Conservation (phyloP, 1,140 invertebrate genomes). For the Lepidurus arcticus region DNA sequence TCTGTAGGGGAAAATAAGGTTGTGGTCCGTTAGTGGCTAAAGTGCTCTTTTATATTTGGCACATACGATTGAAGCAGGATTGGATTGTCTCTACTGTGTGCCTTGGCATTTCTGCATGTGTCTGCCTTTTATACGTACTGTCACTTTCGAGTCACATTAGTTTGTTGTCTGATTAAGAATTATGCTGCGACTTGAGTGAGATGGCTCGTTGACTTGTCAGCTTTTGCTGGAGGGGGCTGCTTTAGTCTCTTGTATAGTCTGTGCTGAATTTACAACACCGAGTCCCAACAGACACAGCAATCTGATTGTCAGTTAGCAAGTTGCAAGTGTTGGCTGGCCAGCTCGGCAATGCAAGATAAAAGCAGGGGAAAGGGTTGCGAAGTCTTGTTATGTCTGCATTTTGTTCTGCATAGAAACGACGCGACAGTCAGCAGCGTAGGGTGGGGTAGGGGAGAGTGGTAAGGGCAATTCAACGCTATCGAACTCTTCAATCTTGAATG, state of each 20-base stretch:
- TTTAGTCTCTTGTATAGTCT: not conserved
- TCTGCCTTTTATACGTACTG: no score
- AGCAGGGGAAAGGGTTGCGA: not conserved
- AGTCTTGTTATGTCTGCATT: not conserved
- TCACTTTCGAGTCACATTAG: not conserved
- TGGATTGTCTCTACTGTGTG: no score
- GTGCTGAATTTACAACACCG: not conserved
- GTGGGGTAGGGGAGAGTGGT: not conserved
- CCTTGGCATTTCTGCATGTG: no score
- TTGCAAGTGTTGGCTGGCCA: constrained; percentile 4
- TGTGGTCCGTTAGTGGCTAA: no score
- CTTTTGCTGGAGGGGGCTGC: not conserved
- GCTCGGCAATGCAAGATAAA: not conserved
- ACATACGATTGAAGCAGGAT: no score
- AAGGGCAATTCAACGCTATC: not conserved
- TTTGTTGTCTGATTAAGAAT: not conserved
- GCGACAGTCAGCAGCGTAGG: not conserved
- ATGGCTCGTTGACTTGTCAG: not conserved
- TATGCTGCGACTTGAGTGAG: not conserved
- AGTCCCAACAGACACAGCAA: not conserved
- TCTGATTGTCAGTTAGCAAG: constrained; percentile 1
- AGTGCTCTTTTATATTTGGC: no score
- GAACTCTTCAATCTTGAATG: not conserved
- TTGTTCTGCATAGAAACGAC: not conserved
- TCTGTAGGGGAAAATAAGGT: no score